Evolutionary conservation across 1,140 invertebrate genomes (phyloP).

Genomic region (Drosophila melanogaster): Release_6_plus_ISO1_MT NT_033779.5:19186001-19186500

Average conservation of each 20-base stretch:
- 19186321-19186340: conserved; percentile 71
- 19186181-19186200: conserved; percentile 72
- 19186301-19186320: conserved; percentile 89
- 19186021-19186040: conserved; percentile 1
- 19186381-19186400: conserved; percentile 87
- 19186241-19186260: conserved; percentile 85
- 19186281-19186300: conserved; percentile 90
- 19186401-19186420: conserved; percentile 87
- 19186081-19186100: conserved; percentile 23
- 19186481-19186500: conserved; percentile 85
- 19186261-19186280: conserved; percentile 91
- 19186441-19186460: conserved; percentile 87
- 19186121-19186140: conserved; percentile 72
- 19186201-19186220: no score
- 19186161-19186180: conserved; percentile 75
- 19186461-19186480: conserved; percentile 87
- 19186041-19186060: not conserved
- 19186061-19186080: conserved; percentile 9
- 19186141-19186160: conserved; percentile 84
- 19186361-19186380: conserved; percentile 86
- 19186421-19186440: conserved; percentile 92
- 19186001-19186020: not conserved
- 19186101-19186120: conserved; percentile 56
- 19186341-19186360: conserved; percentile 61
- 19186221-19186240: no score